Evolutionary conservation across 2,888 invertebrate species (phyloP).

Genomic region (Caenorhabditis plicata): DNA sequence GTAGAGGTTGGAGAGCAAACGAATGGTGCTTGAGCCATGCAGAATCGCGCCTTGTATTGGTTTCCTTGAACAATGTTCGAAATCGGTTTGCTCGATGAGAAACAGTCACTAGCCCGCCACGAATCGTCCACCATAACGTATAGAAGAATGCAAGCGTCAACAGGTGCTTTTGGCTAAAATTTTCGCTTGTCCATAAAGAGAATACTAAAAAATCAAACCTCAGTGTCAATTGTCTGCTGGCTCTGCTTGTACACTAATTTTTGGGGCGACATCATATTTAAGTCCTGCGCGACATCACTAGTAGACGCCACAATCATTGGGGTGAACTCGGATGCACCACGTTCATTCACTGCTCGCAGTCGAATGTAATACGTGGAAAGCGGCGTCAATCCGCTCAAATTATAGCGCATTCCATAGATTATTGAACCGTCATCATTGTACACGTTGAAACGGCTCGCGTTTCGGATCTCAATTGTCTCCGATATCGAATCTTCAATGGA

Average conservation of each 20-base stretch:
- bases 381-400: conserved; percentile 52
- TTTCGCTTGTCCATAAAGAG: neutral
- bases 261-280: conserved; percentile 28
- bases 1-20: conserved; percentile 29
- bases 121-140: conserved; percentile 35
- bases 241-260: conserved; percentile 22
- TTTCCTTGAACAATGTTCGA: conserved; percentile 24
- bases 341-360: conserved; percentile 26
- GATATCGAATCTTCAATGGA: conserved; percentile 25
- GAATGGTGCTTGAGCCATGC: conserved; percentile 16
- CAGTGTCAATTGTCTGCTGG: conserved; percentile 30
- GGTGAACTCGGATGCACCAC: conserved; percentile 56
- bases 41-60: conserved; percentile 42
- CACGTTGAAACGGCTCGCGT: conserved; percentile 11
- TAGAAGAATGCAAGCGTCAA: conserved; percentile 37
- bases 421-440: conserved; percentile 25
- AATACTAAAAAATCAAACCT: conserved; percentile 20
- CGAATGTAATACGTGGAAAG: conserved; percentile 51
- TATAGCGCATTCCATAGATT: conserved; percentile 32
- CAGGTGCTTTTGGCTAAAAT: conserved; percentile 36
- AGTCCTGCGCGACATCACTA: conserved; percentile 46
- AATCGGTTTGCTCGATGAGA: conserved; percentile 29
- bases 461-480: conserved; percentile 25
- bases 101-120: conserved; percentile 46
- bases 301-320: conserved; percentile 47